These are phyloP conservation scores for Megaustenia siamemsis DNA, from an alignment of 2,888 invertebrate genomes.

Conservation along the genomic window DNA sequence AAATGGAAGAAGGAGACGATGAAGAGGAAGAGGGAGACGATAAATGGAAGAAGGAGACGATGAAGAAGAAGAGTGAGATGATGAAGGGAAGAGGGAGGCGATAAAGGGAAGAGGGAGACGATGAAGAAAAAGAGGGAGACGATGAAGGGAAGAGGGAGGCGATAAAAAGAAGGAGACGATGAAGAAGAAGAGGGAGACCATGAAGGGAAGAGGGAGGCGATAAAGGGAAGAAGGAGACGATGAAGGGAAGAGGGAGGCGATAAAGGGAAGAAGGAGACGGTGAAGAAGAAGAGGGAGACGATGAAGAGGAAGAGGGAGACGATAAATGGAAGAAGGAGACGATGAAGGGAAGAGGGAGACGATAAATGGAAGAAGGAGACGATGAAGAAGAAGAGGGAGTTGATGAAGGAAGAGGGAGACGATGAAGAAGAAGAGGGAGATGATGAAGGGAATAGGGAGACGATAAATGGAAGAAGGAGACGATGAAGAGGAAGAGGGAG, in stretches of 20 bases:
- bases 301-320: not conserved
- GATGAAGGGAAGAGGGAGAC: not conserved
- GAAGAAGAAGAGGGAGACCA: not conserved
- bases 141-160: not conserved
- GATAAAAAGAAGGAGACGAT: not conserved
- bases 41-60: constrained; percentile 13
- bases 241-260: no score
- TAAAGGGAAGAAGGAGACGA: not conserved
- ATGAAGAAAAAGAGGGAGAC: not conserved
- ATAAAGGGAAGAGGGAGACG: not conserved
- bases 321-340: not conserved
- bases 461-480: not conserved
- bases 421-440: not conserved
- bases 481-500: not conserved
- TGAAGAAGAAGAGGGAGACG: constrained; percentile 7
- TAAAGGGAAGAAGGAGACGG: no score
- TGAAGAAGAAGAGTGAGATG: constrained; percentile 5
- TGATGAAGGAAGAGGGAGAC: not conserved
- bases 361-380: not conserved
- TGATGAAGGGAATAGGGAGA: not conserved
- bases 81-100: not conserved
- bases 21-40: not conserved
- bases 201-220: not conserved
- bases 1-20: not conserved
- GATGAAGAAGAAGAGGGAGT: not conserved